Conservation (phyloP, 2,888 invertebrate species). For the Gnatocerus cornutus region DNA sequence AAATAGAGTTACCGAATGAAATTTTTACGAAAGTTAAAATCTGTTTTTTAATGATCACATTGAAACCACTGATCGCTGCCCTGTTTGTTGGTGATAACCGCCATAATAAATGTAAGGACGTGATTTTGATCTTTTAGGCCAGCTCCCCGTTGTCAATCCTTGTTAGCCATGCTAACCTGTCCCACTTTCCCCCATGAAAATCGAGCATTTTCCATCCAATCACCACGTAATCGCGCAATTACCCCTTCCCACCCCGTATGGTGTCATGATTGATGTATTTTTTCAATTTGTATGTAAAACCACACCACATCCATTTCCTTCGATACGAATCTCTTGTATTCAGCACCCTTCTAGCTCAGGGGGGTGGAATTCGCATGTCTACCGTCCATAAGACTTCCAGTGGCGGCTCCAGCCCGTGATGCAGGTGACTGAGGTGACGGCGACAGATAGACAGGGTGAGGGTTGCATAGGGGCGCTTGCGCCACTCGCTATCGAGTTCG, state of each 20-base stretch:
- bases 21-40: no score
- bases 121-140: no score
- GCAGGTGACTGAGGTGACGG: conserved; percentile 71
- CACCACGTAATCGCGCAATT: conserved; percentile 19
- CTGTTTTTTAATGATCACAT: no score
- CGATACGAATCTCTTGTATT: conserved; percentile 46
- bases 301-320: conserved; percentile 51
- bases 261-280: conserved; percentile 48
- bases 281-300: conserved; percentile 52
- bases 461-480: conserved; percentile 68
- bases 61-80: no score
- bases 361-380: conserved; percentile 46
- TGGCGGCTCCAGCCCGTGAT: conserved; percentile 63
- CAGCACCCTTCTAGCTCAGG: conserved; percentile 17
- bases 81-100: no score
- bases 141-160: no score
- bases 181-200: not conserved
- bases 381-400: conserved; percentile 46
- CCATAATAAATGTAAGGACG: no score
- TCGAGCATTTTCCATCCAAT: not conserved
- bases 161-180: not conserved
- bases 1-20: no score
- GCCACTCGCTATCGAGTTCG: conserved; percentile 70
- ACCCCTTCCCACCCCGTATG: not conserved
- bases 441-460: conserved; percentile 66